These are phyloP conservation scores for Bubo scandiacus DNA, from an alignment of 2,113 vertebrate genomes.

Conservation along the genomic window DNA sequence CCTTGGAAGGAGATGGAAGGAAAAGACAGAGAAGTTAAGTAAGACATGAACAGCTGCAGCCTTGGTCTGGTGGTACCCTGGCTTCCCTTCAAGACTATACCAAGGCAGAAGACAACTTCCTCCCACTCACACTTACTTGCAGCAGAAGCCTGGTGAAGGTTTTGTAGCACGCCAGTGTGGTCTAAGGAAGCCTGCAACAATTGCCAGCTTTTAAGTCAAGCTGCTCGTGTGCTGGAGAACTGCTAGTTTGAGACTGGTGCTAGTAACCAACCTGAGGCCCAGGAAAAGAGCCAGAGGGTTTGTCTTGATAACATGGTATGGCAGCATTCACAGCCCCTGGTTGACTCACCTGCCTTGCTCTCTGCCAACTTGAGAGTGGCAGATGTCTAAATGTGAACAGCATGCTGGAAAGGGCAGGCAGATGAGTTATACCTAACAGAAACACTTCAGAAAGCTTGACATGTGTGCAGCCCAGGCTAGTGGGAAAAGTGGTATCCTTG, in stretches of 20 bases:
- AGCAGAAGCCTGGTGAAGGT: background rate
- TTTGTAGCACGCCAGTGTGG: background rate
- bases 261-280: background rate
- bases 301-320: background rate
- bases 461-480: background rate
- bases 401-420: background rate
- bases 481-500: background rate
- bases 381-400: background rate
- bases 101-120: background rate
- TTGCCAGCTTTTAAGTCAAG: background rate
- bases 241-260: background rate
- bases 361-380: background rate
- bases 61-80: background rate
- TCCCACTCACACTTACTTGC: background rate
- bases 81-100: background rate
- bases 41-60: background rate
- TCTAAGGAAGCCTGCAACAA: background rate
- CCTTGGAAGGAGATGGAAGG: background rate
- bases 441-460: background rate
- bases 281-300: background rate
- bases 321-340: fast-evolving
- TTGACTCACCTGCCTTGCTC: background rate
- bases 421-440: background rate
- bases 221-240: background rate
- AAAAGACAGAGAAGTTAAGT: background rate